A percentile compares a stretch with the other conserved stretches of the same genome.
Evolutionary conservation across 2,797 vertebrate species (phyloP).

Genomic region (Spondyliosoma cantharus): DNA sequence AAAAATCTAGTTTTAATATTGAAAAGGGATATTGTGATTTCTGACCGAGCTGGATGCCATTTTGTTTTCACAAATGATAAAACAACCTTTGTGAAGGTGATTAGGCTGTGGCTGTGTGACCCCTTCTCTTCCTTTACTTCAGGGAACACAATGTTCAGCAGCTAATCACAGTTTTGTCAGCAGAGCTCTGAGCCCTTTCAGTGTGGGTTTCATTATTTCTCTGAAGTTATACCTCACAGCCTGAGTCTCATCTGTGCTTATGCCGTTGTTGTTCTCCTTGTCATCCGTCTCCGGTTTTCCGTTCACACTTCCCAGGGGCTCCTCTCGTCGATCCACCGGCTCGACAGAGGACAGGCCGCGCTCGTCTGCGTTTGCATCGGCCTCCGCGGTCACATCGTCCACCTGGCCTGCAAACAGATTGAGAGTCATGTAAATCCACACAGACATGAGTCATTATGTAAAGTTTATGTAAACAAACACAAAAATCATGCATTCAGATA

Average conservation of each 20-base stretch:
- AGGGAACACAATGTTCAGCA: neutral
- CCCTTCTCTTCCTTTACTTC: neutral
- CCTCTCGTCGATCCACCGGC: conserved; percentile 42
- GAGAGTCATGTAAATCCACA: conserved; percentile 14
- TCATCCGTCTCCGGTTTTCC: conserved; percentile 76
- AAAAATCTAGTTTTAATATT: neutral
- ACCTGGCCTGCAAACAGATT: conserved; percentile 19
- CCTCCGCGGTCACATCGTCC: conserved; percentile 50
- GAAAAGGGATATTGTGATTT: neutral
- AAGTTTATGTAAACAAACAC: conserved; percentile 26
- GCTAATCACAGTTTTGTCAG: neutral
- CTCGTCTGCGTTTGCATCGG: conserved; percentile 53
- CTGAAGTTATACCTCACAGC: conserved; percentile 82
- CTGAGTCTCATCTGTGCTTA: conserved; percentile 74
- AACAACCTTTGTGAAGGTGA: neutral
- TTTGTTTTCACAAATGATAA: neutral
- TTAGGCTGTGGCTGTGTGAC: neutral
- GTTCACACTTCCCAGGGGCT: conserved; percentile 76
- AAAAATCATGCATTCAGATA: neutral
- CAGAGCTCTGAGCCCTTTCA: neutral
- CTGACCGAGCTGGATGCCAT: neutral
- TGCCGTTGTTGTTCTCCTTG: conserved; percentile 80
- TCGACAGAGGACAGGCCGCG: conserved; percentile 56
- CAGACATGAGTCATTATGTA: conserved; percentile 10
- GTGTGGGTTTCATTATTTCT: neutral